Conservation (phyloP, 2,113 vertebrate species). For the Rutilus rutilus region DNA sequence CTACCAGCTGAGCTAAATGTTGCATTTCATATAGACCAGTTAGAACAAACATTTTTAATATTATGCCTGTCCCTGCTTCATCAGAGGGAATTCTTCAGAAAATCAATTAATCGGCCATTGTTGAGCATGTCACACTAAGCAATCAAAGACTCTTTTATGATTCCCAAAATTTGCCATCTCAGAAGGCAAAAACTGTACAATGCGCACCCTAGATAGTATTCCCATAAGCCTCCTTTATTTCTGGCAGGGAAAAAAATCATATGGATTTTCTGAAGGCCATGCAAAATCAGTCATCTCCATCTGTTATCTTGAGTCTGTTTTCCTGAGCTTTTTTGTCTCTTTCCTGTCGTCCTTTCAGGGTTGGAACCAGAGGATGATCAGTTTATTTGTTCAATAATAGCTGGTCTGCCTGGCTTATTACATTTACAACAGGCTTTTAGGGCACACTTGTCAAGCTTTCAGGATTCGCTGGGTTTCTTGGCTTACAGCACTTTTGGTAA, state of each 20-base stretch:
- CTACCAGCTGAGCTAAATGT: neutral
- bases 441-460: conserved; percentile 14
- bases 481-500: conserved; percentile 5
- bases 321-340: neutral
- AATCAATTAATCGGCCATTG: neutral
- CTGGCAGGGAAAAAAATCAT: neutral
- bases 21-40: neutral
- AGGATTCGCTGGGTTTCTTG: neutral
- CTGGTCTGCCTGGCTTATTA: conserved; percentile 12
- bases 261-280: neutral
- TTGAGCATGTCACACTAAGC: neutral
- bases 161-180: neutral
- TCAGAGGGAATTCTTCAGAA: neutral
- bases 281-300: neutral
- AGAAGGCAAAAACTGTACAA: neutral
- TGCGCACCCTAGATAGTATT: too few species aligned
- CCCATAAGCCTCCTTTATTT: neutral
- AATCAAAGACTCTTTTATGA: neutral
- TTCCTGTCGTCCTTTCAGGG: conserved; percentile 1
- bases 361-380: conserved; percentile 17
- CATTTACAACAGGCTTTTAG: conserved; percentile 12
- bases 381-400: conserved; percentile 9
- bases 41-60: neutral
- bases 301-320: neutral
- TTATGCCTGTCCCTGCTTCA: neutral